A percentile compares a stretch with the other conserved stretches of the same genome.
Conservation (phyloP, 2,113 vertebrate genomes). For the Colossoma macropomum region DNA sequence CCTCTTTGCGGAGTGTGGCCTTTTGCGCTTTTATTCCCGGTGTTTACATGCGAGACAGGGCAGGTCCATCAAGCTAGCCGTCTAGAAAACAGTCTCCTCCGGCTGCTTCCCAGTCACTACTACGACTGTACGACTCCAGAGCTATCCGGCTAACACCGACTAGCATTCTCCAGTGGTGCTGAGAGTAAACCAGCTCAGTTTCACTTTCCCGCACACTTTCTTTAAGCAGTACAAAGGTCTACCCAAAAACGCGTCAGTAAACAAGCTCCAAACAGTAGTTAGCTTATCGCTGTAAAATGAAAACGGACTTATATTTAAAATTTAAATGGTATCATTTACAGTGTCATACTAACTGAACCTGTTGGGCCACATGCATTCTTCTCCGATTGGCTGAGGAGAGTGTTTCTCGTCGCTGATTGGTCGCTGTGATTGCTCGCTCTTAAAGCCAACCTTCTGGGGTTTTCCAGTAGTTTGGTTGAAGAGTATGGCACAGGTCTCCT, state of each 20-base stretch:
- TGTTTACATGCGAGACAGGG: not conserved
- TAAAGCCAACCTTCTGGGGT: constrained; percentile 64
- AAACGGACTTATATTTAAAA: constrained; percentile 18
- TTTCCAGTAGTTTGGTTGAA: constrained; percentile 77
- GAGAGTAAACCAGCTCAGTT: not conserved
- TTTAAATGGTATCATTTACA: constrained; percentile 44
- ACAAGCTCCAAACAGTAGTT: not conserved
- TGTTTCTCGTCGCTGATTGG: constrained; percentile 59
- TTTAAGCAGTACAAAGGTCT: not conserved
- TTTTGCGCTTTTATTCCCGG: not conserved
- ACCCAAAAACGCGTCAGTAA: too few relatives aligned
- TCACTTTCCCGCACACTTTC: not conserved
- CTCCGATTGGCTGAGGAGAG: constrained; percentile 54
- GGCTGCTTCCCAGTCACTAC: not conserved
- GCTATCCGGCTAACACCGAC: not conserved
- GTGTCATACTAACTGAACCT: not conserved
- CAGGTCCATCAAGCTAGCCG: not conserved
- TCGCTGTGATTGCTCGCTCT: constrained; percentile 19
- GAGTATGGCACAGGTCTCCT: not conserved
- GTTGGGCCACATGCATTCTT: not conserved
- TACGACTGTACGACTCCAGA: not conserved
- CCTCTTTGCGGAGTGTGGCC: not conserved
- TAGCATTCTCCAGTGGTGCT: not conserved
- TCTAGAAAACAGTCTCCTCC: not conserved
- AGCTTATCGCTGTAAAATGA: not conserved